Base-by-base conservation (phyloP, 2,797 vertebrate species). In the Myripristis murdjan region DNA sequence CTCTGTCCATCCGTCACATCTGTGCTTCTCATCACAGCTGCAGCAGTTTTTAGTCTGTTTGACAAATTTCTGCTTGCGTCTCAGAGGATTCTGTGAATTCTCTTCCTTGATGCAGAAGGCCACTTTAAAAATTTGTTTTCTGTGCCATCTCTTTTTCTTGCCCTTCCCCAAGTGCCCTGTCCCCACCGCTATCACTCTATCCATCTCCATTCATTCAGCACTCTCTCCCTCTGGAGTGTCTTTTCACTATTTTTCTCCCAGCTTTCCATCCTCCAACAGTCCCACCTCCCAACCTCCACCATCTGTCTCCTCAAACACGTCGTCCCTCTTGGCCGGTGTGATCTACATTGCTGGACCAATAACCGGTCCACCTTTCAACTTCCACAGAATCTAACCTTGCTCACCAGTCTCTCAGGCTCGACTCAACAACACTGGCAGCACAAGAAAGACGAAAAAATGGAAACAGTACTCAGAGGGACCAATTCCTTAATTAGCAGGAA, bases 81-180 rank as follows among this genome's bases (percentile, higher is more conserved):
- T 79, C 76, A 48, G n/a, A 77, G 75, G 67, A 77, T 8, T 22
- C 47, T 43, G 11, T 26, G 6, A 23, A 7, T 35, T 87, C 72
- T 65, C 20, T 47, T 77, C 69, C n/a, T n/a, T 47, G 48, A 41
- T 66, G 65, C 64, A 64, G 60, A 16, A 57, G 58, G 73, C 66
- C 73, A 77, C 62, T 65, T 41, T 52, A 11, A 1, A 60, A 77
- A 75, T 33, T 1, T 70, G 64, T 83, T 81, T 70, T 74, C 56
- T 57, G 23, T 77, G 55, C 22, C 31, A 76, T 74, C 73, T 68
- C 70, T 74, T 56, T 75, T 14, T 59, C 8, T 24, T 8, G 10
- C 8, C 33, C 33, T 33, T 28, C 7, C 28, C n/a, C 33, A 12
- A 24, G 12, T 41, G 14, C 18, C 47, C 39, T 23, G 24, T 35